A percentile compares a stretch with the other conserved stretches of the same genome.
phyloP scores from a whole-genome alignment of 2,797 vertebrate genomes.

The Clamator glandarius region DNA sequence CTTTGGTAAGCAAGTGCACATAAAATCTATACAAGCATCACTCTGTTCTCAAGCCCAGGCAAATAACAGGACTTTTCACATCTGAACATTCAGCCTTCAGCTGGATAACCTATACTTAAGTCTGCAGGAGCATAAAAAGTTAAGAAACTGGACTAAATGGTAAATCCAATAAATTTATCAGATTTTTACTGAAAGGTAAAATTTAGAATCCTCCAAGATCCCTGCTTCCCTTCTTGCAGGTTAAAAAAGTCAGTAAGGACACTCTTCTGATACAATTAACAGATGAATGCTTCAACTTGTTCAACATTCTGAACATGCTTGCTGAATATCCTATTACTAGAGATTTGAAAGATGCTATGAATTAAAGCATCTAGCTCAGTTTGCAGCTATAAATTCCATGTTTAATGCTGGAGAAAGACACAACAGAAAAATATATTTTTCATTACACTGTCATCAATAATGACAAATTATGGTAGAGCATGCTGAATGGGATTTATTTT shows the following conservation, averaged over 20 bases:
- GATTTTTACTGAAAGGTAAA: not conserved
- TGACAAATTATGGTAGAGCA: not conserved
- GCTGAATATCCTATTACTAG: not conserved
- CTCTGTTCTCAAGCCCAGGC: not conserved
- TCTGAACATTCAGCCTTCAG: not conserved
- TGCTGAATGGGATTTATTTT: not conserved
- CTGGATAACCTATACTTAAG: not conserved
- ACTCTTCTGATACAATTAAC: not conserved
- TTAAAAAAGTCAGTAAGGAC: not conserved
- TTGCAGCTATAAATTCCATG: not conserved
- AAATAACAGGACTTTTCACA: not conserved
- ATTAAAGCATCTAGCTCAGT: not conserved
- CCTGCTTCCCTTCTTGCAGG: not conserved
- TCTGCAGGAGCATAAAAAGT: not conserved
- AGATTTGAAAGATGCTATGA: not conserved
- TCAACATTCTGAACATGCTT: not conserved
- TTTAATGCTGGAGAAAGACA: not conserved
- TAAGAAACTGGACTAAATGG: not conserved
- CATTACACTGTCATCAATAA: not conserved
- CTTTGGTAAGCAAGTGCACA: not conserved
- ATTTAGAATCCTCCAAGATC: not conserved
- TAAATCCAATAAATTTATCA: not conserved
- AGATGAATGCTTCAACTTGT: not conserved
- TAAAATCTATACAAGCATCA: not conserved
- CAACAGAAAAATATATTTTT: not conserved